Evolutionary conservation across 2,797 vertebrate species (phyloP).

Genomic region (Pseudochaenichthys georgianus): DNA sequence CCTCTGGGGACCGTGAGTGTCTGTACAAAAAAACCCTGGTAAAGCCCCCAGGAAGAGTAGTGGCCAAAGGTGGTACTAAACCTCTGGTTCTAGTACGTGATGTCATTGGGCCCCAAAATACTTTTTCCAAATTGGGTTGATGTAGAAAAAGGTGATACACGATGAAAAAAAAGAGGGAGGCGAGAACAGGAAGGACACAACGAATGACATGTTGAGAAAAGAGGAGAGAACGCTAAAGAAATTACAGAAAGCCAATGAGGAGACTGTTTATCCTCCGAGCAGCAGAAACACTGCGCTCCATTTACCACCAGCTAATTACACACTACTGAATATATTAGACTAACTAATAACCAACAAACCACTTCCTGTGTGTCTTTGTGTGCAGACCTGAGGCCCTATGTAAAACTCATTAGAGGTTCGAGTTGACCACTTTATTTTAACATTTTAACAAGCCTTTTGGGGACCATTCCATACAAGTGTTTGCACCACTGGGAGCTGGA

Average conservation of each 20-base stretch:
- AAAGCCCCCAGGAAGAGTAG: too few species aligned
- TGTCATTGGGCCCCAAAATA: too few species aligned
- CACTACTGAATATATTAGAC: slow-evolving; percentile 74
- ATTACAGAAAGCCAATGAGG: slow-evolving; percentile 22
- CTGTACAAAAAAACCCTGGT: background rate
- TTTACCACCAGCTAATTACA: slow-evolving; percentile 76
- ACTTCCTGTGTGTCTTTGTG: slow-evolving; percentile 30
- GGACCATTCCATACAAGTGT: slow-evolving; percentile 64
- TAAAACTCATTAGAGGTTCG: slow-evolving; percentile 51
- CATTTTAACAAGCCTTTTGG: slow-evolving; percentile 75
- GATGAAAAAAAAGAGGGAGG: background rate
- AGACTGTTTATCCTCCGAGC: slow-evolving; percentile 50
- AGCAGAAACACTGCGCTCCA: slow-evolving; percentile 59
- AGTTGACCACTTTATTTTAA: slow-evolving; percentile 74
- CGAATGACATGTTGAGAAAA: slow-evolving; percentile 3
- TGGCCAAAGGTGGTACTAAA: too few species aligned
- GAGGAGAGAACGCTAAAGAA: slow-evolving; percentile 24
- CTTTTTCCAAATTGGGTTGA: too few species aligned
- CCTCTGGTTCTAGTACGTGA: too few species aligned
- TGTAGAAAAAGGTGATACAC: background rate
- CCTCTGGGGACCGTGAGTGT: background rate
- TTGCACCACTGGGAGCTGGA: slow-evolving; percentile 40
- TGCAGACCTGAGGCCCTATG: slow-evolving; percentile 37
- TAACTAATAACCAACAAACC: slow-evolving; percentile 69
- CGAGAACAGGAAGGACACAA: background rate